Evolutionary conservation across 2,797 vertebrate species (phyloP).

Genomic region (Girardinus metallicus): DNA sequence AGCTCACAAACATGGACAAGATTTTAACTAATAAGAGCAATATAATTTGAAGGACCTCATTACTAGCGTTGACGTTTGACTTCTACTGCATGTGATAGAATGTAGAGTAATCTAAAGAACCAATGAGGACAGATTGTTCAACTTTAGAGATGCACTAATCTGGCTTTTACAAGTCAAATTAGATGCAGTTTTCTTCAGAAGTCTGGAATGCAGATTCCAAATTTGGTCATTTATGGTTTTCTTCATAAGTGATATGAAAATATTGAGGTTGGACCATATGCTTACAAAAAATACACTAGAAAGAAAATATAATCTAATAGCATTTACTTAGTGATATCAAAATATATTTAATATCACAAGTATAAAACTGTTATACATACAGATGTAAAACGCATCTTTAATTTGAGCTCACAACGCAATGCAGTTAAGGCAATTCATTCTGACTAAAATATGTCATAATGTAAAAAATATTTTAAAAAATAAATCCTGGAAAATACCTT

Average conservation of each 20-base stretch:
- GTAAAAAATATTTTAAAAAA: not conserved
- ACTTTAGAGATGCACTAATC: not conserved
- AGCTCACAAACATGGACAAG: not conserved
- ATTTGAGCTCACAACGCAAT: not conserved
- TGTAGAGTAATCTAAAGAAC: not conserved
- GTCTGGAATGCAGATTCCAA: not conserved
- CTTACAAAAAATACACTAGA: not conserved
- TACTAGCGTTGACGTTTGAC: too few relatives aligned
- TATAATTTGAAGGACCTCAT: not conserved
- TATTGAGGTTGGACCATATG: not conserved
- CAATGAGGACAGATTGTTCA: not conserved
- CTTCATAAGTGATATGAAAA: not conserved
- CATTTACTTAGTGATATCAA: not conserved
- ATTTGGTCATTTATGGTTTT: not conserved
- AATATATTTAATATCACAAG: not conserved
- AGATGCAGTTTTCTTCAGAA: not conserved
- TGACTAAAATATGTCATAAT: not conserved
- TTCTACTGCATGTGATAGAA: not conserved
- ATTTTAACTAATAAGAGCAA: not conserved
- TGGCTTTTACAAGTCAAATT: not conserved
- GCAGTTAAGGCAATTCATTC: not conserved
- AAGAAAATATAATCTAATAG: not conserved
- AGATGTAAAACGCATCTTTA: not conserved
- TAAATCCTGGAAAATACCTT: not conserved
- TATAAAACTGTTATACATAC: not conserved